These are phyloP conservation scores for Nematostella vectensis DNA, from an alignment of 92 coral and sea anemone species.

Conservation along the genomic window DNA sequence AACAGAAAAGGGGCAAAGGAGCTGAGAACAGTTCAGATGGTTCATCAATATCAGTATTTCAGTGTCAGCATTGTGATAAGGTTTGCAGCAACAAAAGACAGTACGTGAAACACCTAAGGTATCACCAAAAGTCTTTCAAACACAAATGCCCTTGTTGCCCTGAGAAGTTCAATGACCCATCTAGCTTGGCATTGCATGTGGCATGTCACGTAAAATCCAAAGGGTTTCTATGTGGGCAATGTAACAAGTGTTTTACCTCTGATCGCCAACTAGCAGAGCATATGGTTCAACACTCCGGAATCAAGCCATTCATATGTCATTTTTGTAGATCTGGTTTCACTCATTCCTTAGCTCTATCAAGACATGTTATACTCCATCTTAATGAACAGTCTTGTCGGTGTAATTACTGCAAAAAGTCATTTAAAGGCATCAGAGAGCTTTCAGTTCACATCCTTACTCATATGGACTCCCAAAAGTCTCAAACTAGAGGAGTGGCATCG, in stretches of 20 bases:
- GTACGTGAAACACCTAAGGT: constrained; percentile 7
- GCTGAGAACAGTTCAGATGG: too few relatives aligned
- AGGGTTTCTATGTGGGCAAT: constrained; percentile 15
- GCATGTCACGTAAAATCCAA: constrained; percentile 1
- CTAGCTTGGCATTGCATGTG: constrained; percentile 14
- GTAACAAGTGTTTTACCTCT: constrained; percentile 15
- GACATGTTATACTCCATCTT: constrained; percentile 11
- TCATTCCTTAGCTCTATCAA: constrained; percentile 8
- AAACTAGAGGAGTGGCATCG: background rate
- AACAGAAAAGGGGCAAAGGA: too few relatives aligned
- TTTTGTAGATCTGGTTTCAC: constrained; percentile 16
- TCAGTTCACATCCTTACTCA: constrained; percentile 18
- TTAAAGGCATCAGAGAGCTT: constrained; percentile 7
- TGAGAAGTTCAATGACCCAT: constrained; percentile 4
- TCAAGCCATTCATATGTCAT: constrained; percentile 18
- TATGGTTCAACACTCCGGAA: constrained; percentile 6
- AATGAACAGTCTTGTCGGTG: constrained; percentile 14
- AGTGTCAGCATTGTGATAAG: constrained; percentile 18
- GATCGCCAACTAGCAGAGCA: constrained; percentile 11
- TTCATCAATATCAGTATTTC: too few relatives aligned
- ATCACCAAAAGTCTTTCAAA: constrained; percentile 5
- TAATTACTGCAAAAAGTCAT: constrained; percentile 18
- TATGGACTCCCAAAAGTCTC: background rate
- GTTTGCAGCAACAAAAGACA: background rate
- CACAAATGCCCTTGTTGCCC: constrained; percentile 22